phyloP scores from a whole-genome alignment of 2,797 vertebrate genomes.

The Uromys caudimaculatus region DNA sequence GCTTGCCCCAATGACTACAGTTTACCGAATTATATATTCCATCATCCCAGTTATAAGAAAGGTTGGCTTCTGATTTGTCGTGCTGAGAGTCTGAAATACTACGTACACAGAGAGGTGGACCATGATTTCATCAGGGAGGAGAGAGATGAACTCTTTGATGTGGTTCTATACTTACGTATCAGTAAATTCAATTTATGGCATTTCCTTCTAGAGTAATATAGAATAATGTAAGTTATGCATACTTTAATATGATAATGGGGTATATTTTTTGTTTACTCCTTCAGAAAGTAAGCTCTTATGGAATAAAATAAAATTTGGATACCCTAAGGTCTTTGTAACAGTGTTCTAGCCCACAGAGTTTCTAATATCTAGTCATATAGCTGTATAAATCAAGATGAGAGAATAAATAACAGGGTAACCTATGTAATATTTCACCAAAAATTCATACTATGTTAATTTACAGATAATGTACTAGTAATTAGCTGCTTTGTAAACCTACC shows the following conservation, averaged over 20 bases:
- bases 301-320: not conserved
- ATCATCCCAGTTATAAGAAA: not conserved
- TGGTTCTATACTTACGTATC: not conserved
- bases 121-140: no score
- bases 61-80: not conserved
- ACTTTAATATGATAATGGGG: not conserved
- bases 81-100: not conserved
- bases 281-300: not conserved
- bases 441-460: not conserved
- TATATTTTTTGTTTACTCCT: not conserved
- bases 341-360: not conserved
- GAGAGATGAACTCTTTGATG: not conserved
- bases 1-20: not conserved
- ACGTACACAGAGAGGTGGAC: not conserved
- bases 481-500: not conserved
- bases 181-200: not conserved
- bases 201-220: not conserved
- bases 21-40: not conserved
- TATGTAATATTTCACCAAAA: not conserved
- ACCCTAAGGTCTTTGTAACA: not conserved
- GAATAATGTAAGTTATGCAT: not conserved
- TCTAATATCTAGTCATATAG: not conserved
- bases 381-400: not conserved
- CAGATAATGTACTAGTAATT: not conserved
- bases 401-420: not conserved